Percentiles rank a stretch among this genome's conserved stretches.
These are phyloP conservation scores for Melipona quadrifasciata DNA, from an alignment of 1,140 invertebrate genomes.

Conservation along the genomic window DNA sequence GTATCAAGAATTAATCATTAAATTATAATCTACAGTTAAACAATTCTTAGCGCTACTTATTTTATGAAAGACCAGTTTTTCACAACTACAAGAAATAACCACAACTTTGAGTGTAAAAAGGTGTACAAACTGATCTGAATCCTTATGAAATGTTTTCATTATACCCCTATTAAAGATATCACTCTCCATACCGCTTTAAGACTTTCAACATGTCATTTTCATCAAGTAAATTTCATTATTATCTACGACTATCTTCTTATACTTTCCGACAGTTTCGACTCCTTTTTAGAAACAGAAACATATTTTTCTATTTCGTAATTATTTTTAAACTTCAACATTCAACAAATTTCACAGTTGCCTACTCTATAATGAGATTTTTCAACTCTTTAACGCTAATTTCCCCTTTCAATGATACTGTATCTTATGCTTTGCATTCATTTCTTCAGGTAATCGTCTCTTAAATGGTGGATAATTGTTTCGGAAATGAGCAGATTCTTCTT, in stretches of 20 bases:
- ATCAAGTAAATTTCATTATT: background rate
- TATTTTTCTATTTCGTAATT: background rate
- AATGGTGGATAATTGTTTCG: slow-evolving; percentile 24
- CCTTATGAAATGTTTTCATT: background rate
- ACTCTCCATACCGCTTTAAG: background rate
- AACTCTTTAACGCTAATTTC: background rate
- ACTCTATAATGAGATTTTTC: background rate
- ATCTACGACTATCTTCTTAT: background rate
- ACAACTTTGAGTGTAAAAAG: background rate
- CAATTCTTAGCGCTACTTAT: background rate
- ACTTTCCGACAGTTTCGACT: background rate
- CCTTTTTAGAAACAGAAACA: background rate
- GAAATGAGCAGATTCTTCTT: background rate
- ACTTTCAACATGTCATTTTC: background rate
- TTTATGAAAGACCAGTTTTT: slow-evolving; percentile 22
- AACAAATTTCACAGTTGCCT: background rate
- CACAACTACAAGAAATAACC: background rate
- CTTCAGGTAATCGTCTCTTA: slow-evolving; percentile 34
- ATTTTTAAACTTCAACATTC: background rate
- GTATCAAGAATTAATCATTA: background rate
- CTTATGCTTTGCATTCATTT: slow-evolving; percentile 24
- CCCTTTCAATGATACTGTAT: slow-evolving; percentile 40
- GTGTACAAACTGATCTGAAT: background rate
- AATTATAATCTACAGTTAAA: background rate
- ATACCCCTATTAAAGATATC: background rate